Base-by-base conservation (phyloP, 2,797 vertebrate species). In the Potorous gilbertii region DNA sequence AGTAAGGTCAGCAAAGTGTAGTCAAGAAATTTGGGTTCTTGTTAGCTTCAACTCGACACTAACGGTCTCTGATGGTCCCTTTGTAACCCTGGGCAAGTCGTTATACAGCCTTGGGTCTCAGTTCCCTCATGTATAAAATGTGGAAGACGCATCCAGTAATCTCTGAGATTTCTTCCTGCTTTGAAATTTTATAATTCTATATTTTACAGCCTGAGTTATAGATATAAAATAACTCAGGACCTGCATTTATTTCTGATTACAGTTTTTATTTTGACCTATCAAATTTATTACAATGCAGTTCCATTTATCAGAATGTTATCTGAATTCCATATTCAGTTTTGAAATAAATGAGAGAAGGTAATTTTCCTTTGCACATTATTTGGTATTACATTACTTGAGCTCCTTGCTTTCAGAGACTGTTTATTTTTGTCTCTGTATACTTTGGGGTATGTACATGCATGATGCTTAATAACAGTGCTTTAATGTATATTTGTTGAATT, bases 111-210 rank as follows among this genome's bases (percentile, higher is more conserved):
- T 8, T 66, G 57, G 62, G 34, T n/a, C 62, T 66, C 62, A n/a
- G 62, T 16, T 66, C 34, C 9, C 16, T 27, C 40, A 11, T 87
- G 40, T 87, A 50, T 87, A 46, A 87, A 87, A 87, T 27, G 40
- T 24, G 21, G 40, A 87, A 87, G 24, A 87, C 50, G 24, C 40
- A 87, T 87, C 74, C 9, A 28, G 74, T 87, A 24, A 87, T 87
- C 40, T 50, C 24, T 1, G 2, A 87, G 74, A 24, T 87, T 50
- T 9, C 40, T 46, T 87, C 74, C 24, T 87, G 40, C 40, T 87
- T 50, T 96, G 96, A 92, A 54, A 54, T 97, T 97, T 97, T 91
- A 91, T 95, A 91, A 55, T 97, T 97, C 96, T 92, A 91, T 95
- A 94, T 94, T 94, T 92, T 29, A 50, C 56, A 56, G 89, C 93